phyloP scores from a whole-genome alignment of 2,888 invertebrate species.

The Xestia rhomboidea region DNA sequence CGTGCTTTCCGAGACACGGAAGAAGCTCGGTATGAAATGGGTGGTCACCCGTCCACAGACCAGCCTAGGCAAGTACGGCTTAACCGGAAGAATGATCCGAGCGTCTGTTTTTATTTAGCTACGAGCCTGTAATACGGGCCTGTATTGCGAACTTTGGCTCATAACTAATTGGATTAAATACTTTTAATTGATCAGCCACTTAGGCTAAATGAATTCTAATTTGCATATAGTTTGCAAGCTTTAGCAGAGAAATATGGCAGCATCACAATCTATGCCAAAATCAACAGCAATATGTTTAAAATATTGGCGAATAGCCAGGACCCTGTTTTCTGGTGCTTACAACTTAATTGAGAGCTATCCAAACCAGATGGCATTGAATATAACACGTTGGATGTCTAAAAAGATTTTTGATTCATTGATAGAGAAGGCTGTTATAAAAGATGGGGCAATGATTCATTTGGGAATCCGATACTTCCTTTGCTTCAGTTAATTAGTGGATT shows the following conservation, averaged over 20 bases:
- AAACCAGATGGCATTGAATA: background rate
- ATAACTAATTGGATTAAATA: too few species aligned
- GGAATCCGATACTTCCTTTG: background rate
- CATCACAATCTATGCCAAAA: slow-evolving; percentile 16
- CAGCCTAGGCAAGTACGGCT: too few species aligned
- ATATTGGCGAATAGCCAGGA: slow-evolving; percentile 49
- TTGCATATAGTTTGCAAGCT: slow-evolving; percentile 6
- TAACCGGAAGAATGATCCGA: too few species aligned
- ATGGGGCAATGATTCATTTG: background rate
- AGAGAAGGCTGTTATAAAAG: background rate
- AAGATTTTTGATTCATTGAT: background rate
- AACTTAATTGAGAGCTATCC: slow-evolving; percentile 18
- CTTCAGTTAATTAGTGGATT: background rate
- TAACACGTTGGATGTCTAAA: background rate
- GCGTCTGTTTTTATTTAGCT: too few species aligned
- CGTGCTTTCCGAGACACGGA: too few species aligned
- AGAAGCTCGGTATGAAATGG: too few species aligned
- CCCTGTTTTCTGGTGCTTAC: slow-evolving; percentile 13
- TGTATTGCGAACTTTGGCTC: too few species aligned
- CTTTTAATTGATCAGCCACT: background rate
- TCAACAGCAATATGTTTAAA: slow-evolving; percentile 15
- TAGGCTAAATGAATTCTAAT: slow-evolving; percentile 19
- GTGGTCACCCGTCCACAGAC: too few species aligned
- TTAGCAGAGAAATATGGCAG: slow-evolving; percentile 1
- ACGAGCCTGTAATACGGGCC: too few species aligned